Conservation (phyloP, 1,140 invertebrate genomes). For the Zaprionus ornatus region DNA sequence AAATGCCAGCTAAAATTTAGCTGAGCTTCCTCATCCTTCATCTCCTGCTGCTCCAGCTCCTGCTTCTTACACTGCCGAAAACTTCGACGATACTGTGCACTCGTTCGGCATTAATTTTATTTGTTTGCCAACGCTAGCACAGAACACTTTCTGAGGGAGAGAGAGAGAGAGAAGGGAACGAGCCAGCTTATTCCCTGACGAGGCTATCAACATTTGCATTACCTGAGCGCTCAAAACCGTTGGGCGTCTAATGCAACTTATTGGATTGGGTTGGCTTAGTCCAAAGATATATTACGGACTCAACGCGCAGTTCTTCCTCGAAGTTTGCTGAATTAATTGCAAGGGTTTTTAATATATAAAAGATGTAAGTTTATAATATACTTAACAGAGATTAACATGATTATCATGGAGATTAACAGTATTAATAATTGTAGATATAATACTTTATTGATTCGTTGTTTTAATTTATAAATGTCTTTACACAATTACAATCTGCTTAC, state of each 20-base stretch:
- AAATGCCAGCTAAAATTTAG: conserved; percentile 46
- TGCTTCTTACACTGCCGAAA: conserved; percentile 12
- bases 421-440: no score
- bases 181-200: conserved; percentile 13
- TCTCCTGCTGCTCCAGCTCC: not conserved
- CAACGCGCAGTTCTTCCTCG: not conserved
- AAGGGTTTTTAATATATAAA: not conserved
- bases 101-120: conserved; percentile 60
- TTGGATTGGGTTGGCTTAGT: not conserved
- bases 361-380: no score
- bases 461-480: no score
- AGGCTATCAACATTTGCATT: conserved; percentile 36
- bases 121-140: conserved; percentile 49
- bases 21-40: conserved; percentile 9
- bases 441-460: not conserved
- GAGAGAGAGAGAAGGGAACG: not conserved
- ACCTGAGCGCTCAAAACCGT: conserved; percentile 8
- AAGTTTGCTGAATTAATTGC: not conserved
- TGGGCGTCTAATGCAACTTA: not conserved
- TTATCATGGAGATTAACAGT: no score
- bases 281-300: not conserved
- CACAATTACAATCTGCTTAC: no score
- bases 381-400: no score
- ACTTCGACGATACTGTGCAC: conserved; percentile 24
- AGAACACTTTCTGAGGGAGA: not conserved